Evolutionary conservation across 2,113 vertebrate genomes (phyloP), one percentile per base, ranked within the genome.

Genomic region (Phoxinus phoxinus): DNA sequence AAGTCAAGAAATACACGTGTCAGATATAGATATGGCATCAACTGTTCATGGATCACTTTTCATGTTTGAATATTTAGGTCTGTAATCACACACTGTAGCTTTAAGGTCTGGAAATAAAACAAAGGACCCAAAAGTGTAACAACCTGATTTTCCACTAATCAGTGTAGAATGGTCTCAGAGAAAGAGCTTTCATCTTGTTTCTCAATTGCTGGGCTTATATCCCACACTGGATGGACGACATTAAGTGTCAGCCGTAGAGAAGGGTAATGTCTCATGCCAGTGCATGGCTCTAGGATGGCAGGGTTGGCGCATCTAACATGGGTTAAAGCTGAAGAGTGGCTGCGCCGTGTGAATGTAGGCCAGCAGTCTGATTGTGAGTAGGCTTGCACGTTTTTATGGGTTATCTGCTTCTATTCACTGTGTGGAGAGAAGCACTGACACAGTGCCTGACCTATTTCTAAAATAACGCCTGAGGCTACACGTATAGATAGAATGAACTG

Each of bases 381-480:
- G 93, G 92, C 94, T 93, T 89, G 95, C 87, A 8, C 65, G 15
- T 72, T 83, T 95, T 94, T 94, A 93, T 93, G 94, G 93, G 93
- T 95, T 94, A 92, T 91, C 93, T 85, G 83, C 91, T 96, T 88
- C 90, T 91, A 91, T 91, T 96, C 94, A 86, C 86, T 94, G 85
- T 91, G 92, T 90, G 73, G 41, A 93, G 90, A 92, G 85, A 93
- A 90, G 92, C 94, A 94, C 91, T 95, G 94, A 95, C 93, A 95
- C 91, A 92, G 93, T 92, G 90, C 89, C 88, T 94, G 95, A 96
- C 95, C 94, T 93, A 93, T 95, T 95, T 96, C 90, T 92, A 92
- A 87, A 90, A 89, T 91, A 93, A 90, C 77, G 91, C 95, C 94
- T 79, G 6, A 48, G 93, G 95, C 93, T 86, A 88, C 89, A 93